Evolutionary conservation across 2,888 invertebrate genomes (phyloP).

Genomic region (Philonicus albiceps): DNA sequence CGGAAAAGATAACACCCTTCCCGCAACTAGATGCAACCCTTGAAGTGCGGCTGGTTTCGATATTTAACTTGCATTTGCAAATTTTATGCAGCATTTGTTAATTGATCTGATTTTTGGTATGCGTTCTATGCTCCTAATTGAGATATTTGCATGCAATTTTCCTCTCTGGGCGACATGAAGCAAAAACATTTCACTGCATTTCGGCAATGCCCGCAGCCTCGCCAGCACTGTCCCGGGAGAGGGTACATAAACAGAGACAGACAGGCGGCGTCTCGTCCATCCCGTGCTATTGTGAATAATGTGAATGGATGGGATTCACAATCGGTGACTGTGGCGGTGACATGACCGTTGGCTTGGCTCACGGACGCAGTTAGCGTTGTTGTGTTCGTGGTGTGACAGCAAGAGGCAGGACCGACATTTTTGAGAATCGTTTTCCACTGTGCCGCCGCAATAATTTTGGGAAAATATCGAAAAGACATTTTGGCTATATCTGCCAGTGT

Average conservation of each 20-base stretch:
- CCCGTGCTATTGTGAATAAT: background rate
- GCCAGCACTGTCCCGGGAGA: background rate
- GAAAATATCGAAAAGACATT: background rate
- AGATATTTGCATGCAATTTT: background rate
- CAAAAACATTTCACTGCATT: background rate
- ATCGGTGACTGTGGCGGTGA: background rate
- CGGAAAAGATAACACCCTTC: too few species aligned
- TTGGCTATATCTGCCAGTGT: background rate
- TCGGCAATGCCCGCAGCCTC: background rate
- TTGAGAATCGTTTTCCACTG: background rate
- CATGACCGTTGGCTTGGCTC: background rate
- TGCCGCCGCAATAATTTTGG: background rate
- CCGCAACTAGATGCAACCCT: too few species aligned
- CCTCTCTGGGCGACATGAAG: background rate
- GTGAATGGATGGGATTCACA: background rate
- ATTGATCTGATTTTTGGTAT: too few species aligned
- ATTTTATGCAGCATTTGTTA: too few species aligned
- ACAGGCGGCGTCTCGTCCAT: background rate
- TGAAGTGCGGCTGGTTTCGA: too few species aligned
- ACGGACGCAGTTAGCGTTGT: background rate
- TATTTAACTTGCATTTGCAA: too few species aligned
- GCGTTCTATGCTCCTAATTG: too few species aligned
- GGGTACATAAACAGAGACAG: background rate
- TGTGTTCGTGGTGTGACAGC: background rate
- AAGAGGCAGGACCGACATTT: background rate